These are phyloP conservation scores for Stigmatopora argus DNA, from an alignment of 2,113 vertebrate species.

Conservation along the genomic window DNA sequence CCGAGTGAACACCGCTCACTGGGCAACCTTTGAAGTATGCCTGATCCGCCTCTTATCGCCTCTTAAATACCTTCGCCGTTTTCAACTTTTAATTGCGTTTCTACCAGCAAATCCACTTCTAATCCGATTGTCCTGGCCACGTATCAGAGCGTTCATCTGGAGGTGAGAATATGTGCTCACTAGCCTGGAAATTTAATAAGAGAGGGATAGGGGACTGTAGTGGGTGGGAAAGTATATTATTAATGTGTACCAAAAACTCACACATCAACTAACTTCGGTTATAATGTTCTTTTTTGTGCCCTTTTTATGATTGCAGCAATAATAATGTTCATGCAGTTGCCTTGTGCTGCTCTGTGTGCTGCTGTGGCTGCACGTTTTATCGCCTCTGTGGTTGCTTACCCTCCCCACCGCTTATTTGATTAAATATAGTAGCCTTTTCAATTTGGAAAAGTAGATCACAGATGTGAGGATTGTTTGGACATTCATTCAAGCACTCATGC, in stretches of 20 bases:
- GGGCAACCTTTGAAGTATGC: constrained; percentile 59
- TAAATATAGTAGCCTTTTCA: constrained; percentile 63
- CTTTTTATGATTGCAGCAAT: constrained; percentile 30
- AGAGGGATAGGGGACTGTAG: not conserved
- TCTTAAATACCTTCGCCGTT: constrained; percentile 48
- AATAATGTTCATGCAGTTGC: constrained; percentile 57
- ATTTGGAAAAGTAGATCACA: constrained; percentile 64
- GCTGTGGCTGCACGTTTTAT: constrained; percentile 50
- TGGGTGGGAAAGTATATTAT: not conserved
- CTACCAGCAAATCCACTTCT: constrained; percentile 51
- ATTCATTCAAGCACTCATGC: constrained; percentile 17
- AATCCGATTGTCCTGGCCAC: constrained; percentile 57
- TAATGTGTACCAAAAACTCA: not conserved
- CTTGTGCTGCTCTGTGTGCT: constrained; percentile 52
- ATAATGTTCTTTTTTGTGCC: not conserved
- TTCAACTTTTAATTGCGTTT: constrained; percentile 70
- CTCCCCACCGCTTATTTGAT: constrained; percentile 57
- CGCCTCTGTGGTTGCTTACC: constrained; percentile 45
- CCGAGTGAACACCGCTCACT: constrained; percentile 50
- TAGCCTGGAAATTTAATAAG: constrained; percentile 47
- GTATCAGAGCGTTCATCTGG: constrained; percentile 54
- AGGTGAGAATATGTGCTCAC: constrained; percentile 42
- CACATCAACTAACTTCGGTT: not conserved
- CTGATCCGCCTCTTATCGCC: constrained; percentile 57
- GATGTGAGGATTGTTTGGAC: constrained; percentile 55